Conservation (phyloP, 2,888 invertebrate species). For the Archips xylosteana region DNA sequence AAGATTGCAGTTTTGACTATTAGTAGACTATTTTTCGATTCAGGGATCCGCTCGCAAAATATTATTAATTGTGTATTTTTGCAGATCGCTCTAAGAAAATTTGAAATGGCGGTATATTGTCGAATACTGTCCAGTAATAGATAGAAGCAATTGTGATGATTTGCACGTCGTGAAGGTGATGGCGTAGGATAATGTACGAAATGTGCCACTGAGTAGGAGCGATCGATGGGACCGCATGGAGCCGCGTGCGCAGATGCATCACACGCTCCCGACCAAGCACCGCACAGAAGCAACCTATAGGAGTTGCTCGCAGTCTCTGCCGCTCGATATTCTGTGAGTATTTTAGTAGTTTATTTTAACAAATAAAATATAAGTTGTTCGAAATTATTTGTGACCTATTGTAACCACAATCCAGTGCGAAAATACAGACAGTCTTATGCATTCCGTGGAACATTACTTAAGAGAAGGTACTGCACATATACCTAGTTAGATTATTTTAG, state of each 20-base stretch:
- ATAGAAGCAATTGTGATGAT: constrained; percentile 56
- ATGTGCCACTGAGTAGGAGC: constrained; percentile 40
- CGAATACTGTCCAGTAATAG: constrained; percentile 46
- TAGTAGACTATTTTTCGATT: too few relatives aligned
- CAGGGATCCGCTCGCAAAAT: too few relatives aligned
- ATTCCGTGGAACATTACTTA: too few relatives aligned
- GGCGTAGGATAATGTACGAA: constrained; percentile 43
- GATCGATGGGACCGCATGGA: constrained; percentile 70
- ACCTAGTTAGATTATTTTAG: too few relatives aligned
- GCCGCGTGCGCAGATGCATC: constrained; percentile 76
- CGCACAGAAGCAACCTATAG: constrained; percentile 76
- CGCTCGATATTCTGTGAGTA: constrained; percentile 84
- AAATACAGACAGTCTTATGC: too few relatives aligned
- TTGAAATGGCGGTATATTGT: constrained; percentile 50
- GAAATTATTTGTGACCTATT: too few relatives aligned
- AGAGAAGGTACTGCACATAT: too few relatives aligned
- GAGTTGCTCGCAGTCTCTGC: constrained; percentile 81
- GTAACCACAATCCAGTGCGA: too few relatives aligned
- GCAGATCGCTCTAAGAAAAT: constrained; percentile 52
- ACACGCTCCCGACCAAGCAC: constrained; percentile 68
- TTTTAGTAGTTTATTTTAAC: not conserved
- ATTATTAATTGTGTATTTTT: constrained; percentile 45
- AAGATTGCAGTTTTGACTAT: too few relatives aligned
- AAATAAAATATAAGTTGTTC: too few relatives aligned
- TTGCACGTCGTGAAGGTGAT: constrained; percentile 42